Percentiles rank a stretch among this genome's conserved stretches.
Conservation (phyloP, 64 coral and sea anemone genomes). For the Dendrophyllia cribrosa region DNA sequence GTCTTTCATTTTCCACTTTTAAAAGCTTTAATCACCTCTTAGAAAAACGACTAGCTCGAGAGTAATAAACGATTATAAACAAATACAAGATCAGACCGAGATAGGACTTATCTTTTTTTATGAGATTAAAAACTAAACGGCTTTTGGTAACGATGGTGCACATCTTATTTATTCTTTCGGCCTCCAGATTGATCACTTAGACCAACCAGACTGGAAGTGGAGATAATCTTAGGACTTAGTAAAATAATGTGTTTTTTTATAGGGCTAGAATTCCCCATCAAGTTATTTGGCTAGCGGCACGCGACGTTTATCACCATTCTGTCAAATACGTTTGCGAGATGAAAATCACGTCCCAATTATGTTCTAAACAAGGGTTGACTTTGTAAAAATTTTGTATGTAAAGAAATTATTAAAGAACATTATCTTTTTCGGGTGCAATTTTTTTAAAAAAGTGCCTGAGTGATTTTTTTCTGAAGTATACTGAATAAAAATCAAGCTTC, state of each 20-base stretch:
- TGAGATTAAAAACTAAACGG: conserved; percentile 23
- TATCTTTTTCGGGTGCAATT: too few relatives aligned
- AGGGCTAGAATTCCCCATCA: background rate
- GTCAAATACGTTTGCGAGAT: background rate
- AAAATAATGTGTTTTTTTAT: background rate
- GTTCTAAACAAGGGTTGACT: too few relatives aligned
- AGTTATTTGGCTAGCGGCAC: background rate
- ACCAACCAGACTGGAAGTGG: conserved; percentile 1
- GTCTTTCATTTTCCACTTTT: conserved; percentile 44
- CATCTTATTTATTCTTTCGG: conserved; percentile 4
- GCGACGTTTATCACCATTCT: background rate
- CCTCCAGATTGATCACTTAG: background rate
- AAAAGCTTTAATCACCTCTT: conserved; percentile 57
- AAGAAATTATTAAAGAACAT: too few relatives aligned
- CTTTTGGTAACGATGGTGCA: background rate
- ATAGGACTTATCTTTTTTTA: conserved; percentile 1
- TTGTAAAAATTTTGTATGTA: too few relatives aligned
- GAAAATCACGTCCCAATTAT: background rate
- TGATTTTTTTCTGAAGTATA: too few relatives aligned
- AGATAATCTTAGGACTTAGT: background rate
- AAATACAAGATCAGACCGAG: conserved; percentile 47
- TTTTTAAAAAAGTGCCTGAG: too few relatives aligned
- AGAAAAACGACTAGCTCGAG: conserved; percentile 36
- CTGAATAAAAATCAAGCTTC: too few relatives aligned
- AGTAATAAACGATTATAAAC: conserved; percentile 63